Base-by-base conservation (phyloP, 2,888 invertebrate genomes). In the Volucella bombylans region DNA sequence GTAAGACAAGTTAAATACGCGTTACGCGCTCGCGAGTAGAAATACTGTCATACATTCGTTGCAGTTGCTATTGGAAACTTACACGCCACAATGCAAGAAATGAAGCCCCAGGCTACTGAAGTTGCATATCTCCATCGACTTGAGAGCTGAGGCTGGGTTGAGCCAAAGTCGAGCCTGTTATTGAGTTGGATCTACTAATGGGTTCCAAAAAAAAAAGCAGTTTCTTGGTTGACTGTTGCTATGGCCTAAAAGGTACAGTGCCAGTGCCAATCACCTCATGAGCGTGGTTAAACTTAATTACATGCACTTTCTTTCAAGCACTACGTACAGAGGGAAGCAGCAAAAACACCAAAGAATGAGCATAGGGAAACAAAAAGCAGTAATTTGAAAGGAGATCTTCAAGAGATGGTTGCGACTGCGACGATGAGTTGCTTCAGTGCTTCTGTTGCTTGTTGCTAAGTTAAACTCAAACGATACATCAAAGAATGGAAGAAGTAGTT, bases 271-370 rank as follows among this genome's bases (percentile, higher is more conserved):
- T 80, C 69, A 83, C 80, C 83, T 69, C 74, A 76, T 71, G 76
- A 74, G 83, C 67, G 76, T 80, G 69, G 71, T 50, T 85, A 59
- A 76, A 85, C 74, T 80, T 80, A 76, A 76, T 71, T 85, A 67
- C 83, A 76, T 85, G 83, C 83, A 85, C 83, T 85, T 85, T 85
- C 80, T 76, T 83, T 76, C 50, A 59, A 50, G 65, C 11, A 59
- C 11, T 31, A 43, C 18, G 15, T n/a, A 41, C 41, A 23, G 50
- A 9, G 31, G 52, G 23, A 23, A 23, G 3, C 23, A 23, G 23
- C 4, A 45, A 52, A 62, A 45, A 39, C n/a, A 14, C 9, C 12
- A 41, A 45, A 43, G 10, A 50, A 14, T 39, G 68, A 39, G 55
- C 10, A 67, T 18, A 50, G 61, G 54, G 68, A 81, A 64, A 52